phyloP scores from a whole-genome alignment of 2,113 vertebrate species.

The cat (Felis catus) region DNA sequence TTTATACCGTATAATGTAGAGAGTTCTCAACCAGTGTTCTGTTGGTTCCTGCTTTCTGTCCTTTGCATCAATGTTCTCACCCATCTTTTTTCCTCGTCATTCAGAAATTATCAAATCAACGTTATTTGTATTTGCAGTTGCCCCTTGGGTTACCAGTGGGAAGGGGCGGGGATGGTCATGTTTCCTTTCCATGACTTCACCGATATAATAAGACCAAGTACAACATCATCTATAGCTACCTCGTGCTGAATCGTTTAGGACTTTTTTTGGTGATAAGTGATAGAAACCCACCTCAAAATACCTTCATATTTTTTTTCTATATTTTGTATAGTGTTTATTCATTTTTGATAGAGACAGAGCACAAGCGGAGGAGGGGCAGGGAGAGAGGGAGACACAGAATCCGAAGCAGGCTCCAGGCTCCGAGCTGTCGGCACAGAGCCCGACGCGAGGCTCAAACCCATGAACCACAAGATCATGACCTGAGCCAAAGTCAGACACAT shows the following conservation, averaged over 20 bases:
- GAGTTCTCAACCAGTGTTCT: neutral
- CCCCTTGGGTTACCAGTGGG: rapidly evolving
- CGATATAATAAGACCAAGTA: rapidly evolving
- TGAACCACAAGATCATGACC: no score
- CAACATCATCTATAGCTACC: no score
- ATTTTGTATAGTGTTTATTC: no score
- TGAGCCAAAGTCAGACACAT: no score
- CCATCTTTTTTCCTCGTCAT: neutral
- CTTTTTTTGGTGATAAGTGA: neutral
- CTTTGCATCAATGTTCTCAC: neutral
- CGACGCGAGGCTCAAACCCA: no score
- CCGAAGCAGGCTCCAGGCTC: no score
- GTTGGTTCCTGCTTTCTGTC: neutral
- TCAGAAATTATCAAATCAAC: neutral
- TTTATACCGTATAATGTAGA: neutral
- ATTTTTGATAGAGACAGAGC: no score
- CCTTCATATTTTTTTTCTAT: neutral
- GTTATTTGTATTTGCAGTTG: neutral
- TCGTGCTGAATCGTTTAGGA: neutral
- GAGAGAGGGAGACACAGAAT: no score
- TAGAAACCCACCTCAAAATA: neutral
- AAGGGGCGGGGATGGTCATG: rapidly evolving
- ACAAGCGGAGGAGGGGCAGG: no score
- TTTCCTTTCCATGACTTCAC: neutral
- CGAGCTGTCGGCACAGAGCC: no score